Conservation (phyloP, 2,888 invertebrate genomes). For the Cinara cedri region DNA sequence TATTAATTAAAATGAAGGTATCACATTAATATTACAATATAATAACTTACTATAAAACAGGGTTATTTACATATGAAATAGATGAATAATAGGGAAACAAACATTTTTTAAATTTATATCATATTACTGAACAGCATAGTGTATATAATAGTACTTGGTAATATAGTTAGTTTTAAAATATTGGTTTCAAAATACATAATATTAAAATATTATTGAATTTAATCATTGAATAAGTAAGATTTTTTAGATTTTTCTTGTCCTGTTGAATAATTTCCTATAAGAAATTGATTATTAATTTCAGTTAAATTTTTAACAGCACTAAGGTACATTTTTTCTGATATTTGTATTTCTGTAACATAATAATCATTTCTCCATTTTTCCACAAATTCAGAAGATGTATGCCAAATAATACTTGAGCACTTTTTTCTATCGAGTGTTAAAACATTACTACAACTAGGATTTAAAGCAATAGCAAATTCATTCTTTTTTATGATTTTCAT, state of each 20-base stretch:
- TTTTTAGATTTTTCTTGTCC: slow-evolving; percentile 36
- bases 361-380: slow-evolving; percentile 37
- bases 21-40: too few relatives aligned
- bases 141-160: too few relatives aligned
- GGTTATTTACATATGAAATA: too few relatives aligned
- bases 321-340: slow-evolving; percentile 50
- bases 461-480: slow-evolving; percentile 40
- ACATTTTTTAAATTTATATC: too few relatives aligned
- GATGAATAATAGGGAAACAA: too few relatives aligned
- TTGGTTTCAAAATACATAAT: not conserved
- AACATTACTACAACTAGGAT: slow-evolving; percentile 17
- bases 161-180: not conserved
- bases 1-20: too few relatives aligned
- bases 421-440: slow-evolving; percentile 30
- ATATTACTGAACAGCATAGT: too few relatives aligned
- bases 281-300: slow-evolving; percentile 31
- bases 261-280: slow-evolving; percentile 24
- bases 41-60: too few relatives aligned
- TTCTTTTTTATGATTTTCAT: slow-evolving; percentile 50
- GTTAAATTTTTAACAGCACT: slow-evolving; percentile 40
- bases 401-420: slow-evolving; percentile 53
- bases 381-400: slow-evolving; percentile 45
- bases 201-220: not conserved
- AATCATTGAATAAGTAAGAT: slow-evolving; percentile 43
- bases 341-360: slow-evolving; percentile 46